Base-by-base conservation (phyloP, 2,797 vertebrate genomes). In the Enteromius fasciolatus region DNA sequence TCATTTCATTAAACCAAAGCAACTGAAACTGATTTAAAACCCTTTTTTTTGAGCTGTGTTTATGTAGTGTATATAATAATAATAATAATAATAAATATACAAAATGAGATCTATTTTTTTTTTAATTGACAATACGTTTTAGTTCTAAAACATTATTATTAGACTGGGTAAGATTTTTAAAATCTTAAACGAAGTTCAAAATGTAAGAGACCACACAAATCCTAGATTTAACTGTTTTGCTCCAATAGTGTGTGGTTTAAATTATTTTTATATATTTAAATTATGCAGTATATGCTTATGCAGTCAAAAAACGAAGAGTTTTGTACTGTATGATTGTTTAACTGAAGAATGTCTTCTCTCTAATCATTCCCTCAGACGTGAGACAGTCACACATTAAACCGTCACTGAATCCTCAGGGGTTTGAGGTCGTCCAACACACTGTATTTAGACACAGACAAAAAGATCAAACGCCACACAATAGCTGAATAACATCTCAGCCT, bases 321-420 rank as follows among this genome's bases (percentile, higher is more conserved):
- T 39, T 57, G 7, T 39, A 39, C 31, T 23, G 31, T 23, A 23
- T 39, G 50, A 18, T 25, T 72, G 46, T 72, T 39, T 17, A 57
- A 41, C 20, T 5, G 54, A n/a, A 48, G 54, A 1, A 36, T 81
- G 69, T 81, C 46, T 50, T 10, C 54, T 61, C 25, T 73, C 41
- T 50, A 73, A 73, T 63, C 57, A 36, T 80, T 36, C 44, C 2
- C 28, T 81, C 79, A 64, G 28, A 73, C 23, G 31, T 3, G 23
- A 73, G 79, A 81, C 79, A 73, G 57, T 73, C 31, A 50, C 20
- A 0, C 6, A 72, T 73, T 81, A 74, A 73, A 64, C 57, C 31
- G 20, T 81, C 79, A 81, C 28, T 4, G 57, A 36, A 73, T 20
- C 79, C 9, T 70, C 48, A 25, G 63, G 46, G 76, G 63, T 78